Conservation (phyloP, 30 jellyfish, hydroid and myxozoan genomes). For the Catostylus mosaicus region DNA sequence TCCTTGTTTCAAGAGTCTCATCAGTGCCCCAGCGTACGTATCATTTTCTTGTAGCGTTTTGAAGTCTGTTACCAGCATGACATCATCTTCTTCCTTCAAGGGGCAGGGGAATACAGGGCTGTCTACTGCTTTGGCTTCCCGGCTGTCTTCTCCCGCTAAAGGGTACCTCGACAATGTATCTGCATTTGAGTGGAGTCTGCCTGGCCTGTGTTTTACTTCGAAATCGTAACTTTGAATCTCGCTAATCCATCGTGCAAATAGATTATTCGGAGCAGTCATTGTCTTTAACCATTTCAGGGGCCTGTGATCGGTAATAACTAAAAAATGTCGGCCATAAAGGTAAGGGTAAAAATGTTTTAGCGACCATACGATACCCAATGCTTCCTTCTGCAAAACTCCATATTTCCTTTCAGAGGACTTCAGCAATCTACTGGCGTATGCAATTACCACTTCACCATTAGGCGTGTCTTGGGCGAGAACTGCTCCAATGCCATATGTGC, state of each 20-base stretch:
- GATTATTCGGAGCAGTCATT: conserved; percentile 49
- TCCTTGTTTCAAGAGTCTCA: not conserved
- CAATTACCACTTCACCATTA: conserved; percentile 43
- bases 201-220: conserved; percentile 51
- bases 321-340: conserved; percentile 60
- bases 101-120: not conserved
- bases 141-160: conserved; percentile 24
- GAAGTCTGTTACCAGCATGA: not conserved
- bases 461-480: conserved; percentile 36
- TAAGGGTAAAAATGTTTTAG: conserved; percentile 64
- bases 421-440: conserved; percentile 36
- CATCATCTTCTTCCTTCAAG: not conserved
- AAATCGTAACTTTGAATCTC: conserved; percentile 59
- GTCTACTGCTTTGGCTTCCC: not conserved
- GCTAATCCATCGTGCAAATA: conserved; percentile 58
- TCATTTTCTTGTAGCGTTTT: conserved; percentile 28
- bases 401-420: conserved; percentile 41
- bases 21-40: conserved; percentile 30
- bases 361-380: conserved; percentile 57
- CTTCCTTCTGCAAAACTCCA: conserved; percentile 53
- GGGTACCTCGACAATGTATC: conserved; percentile 64
- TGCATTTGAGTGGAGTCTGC: conserved; percentile 45
- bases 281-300: conserved; percentile 72
- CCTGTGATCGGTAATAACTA: conserved; percentile 40
- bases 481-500: conserved; percentile 70